Conservation (phyloP, 2,113 vertebrate species). For the Myotis brandtii region DNA sequence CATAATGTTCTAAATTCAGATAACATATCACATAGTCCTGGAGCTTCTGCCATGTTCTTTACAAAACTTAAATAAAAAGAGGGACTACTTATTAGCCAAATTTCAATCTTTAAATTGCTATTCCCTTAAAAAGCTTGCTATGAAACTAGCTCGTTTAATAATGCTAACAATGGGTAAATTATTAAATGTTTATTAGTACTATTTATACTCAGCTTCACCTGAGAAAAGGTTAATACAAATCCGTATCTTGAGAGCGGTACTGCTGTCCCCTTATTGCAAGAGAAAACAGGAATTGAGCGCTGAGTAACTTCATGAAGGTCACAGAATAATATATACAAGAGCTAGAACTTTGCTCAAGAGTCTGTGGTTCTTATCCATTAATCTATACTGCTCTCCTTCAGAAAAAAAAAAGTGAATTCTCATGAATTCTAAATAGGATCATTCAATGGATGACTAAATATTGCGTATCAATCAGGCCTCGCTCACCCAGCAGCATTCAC, state of each 20-base stretch:
- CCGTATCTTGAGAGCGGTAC: background rate
- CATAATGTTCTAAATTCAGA: constrained; percentile 6
- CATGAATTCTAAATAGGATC: background rate
- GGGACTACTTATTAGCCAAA: background rate
- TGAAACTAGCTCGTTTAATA: background rate
- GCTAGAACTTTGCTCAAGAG: background rate
- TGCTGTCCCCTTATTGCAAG: background rate
- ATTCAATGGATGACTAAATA: background rate
- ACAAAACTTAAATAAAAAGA: background rate
- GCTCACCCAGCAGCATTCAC: background rate
- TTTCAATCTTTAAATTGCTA: background rate
- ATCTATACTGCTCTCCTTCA: background rate
- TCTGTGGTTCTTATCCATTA: background rate
- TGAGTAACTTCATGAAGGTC: background rate
- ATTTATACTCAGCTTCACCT: background rate
- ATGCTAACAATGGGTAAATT: background rate
- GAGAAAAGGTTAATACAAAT: background rate
- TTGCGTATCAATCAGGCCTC: background rate
- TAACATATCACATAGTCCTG: background rate
- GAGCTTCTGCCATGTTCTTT: background rate
- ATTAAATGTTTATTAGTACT: background rate
- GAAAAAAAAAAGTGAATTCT: background rate
- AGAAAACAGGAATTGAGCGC: background rate
- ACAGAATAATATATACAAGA: background rate
- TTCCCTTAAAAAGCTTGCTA: background rate